phyloP scores from a whole-genome alignment of 2,888 invertebrate genomes.

The Chrysomela aeneicollis region DNA sequence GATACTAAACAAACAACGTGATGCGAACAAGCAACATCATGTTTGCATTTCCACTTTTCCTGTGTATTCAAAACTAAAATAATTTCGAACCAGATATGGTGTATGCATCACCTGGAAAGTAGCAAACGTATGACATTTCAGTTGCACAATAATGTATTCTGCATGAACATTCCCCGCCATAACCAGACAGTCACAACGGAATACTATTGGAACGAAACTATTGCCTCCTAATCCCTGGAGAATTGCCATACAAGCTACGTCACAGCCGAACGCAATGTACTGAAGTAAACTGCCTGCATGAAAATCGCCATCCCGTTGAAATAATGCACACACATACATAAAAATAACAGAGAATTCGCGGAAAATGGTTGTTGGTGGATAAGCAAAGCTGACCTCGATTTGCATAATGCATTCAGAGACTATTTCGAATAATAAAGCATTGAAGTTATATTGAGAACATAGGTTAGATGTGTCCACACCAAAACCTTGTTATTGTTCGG shows the following conservation, averaged over 20 bases:
- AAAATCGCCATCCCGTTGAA: constrained; percentile 34
- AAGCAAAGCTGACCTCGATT: no score
- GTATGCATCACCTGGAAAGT: background rate
- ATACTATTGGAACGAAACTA: background rate
- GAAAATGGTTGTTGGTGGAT: constrained; percentile 19
- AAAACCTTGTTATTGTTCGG: no score
- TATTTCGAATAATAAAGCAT: no score
- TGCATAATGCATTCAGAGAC: no score
- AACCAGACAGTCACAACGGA: background rate
- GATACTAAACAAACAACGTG: no score
- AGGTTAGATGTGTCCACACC: no score
- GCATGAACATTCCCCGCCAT: background rate
- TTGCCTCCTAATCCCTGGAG: background rate
- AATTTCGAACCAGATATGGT: background rate
- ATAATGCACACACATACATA: constrained; percentile 22
- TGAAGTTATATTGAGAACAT: no score
- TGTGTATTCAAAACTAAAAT: no score
- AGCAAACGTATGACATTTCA: background rate
- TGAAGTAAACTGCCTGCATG: constrained; percentile 35
- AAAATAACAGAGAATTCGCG: background rate
- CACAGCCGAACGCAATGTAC: constrained; percentile 22
- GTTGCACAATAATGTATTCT: background rate
- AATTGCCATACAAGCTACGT: constrained; percentile 20
- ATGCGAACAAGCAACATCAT: no score
- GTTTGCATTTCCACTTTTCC: no score